Base-by-base conservation (phyloP, 1,140 invertebrate species). In the Lepidurus apus region DNA sequence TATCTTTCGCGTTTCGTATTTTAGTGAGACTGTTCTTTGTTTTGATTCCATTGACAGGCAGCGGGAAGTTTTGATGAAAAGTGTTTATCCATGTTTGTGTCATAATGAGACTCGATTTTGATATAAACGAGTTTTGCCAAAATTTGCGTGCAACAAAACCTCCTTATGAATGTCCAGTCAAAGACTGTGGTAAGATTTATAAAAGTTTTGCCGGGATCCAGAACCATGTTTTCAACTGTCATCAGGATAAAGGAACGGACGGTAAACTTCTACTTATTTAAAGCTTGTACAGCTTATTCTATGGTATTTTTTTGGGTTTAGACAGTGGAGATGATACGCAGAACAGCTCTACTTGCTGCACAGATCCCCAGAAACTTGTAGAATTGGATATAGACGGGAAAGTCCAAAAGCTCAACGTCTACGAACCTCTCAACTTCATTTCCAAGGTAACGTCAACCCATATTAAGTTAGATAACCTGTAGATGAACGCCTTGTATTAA, bases 161-260 rank as follows among this genome's bases (percentile, higher is more conserved):
- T 79, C 93, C 93, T 44, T 95, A 93, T 85, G 89, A 91, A 81
- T 96, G 94, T 83, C 94, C 94, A 11, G 87, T 94, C 65, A 89
- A 91, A 82, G 91, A 91, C 80, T 96, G 94, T 86, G 91, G 91
- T 74, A 93, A 92, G 85, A 89, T 92, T 26, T 95, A 95, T 84
- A 94, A 94, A 86, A 94, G 92, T 80, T 89, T 93, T 78, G 91
- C 90, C 83, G 94, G 94, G 1, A 88, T 96, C 81, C 93, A 94
- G 83, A 93, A 93, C 85, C 94, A 96, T 85, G 86, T 95, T 80
- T 90, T 91, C 78, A 93, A 93, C 83, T 93, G 90, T 86, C 92
- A 95, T 84, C 93, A 95, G 84, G 91, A 93, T 42, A 85, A 84
- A 81, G 24, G 26, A 11, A 17, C 42, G n/a, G 44, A 34, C n/a